Percentiles rank a stretch among this genome's conserved stretches.
Evolutionary conservation across 2,888 invertebrate genomes (phyloP).

Genomic region (Crocallis elinguaria): DNA sequence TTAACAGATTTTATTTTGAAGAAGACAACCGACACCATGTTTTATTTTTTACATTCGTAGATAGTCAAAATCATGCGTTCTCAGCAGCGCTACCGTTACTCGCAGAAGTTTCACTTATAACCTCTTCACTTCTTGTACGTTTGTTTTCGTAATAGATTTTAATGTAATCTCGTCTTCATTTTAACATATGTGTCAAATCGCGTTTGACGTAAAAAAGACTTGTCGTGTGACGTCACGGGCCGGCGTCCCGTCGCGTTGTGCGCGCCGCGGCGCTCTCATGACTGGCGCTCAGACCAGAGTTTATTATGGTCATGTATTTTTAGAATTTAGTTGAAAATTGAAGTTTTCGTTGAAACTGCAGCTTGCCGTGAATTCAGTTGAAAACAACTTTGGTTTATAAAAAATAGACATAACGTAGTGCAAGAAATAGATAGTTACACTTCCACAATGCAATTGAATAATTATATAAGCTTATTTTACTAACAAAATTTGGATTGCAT

Average conservation of each 20-base stretch:
- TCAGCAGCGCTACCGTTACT: neutral
- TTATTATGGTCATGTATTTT: constrained; percentile 69
- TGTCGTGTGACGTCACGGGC: constrained; percentile 25
- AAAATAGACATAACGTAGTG: neutral
- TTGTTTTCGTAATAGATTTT: neutral
- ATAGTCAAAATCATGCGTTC: neutral
- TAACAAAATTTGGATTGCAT: too few relatives aligned
- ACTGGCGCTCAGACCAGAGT: constrained; percentile 52
- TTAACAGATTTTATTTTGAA: constrained; percentile 4
- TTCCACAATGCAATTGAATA: too few relatives aligned
- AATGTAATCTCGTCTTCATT: neutral
- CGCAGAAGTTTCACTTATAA: neutral
- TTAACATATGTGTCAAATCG: constrained; percentile 22
- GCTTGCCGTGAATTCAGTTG: constrained; percentile 10
- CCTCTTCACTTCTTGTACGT: neutral
- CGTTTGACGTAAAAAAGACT: constrained; percentile 10
- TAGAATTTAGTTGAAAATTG: constrained; percentile 55
- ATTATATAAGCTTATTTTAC: too few relatives aligned
- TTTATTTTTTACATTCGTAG: neutral
- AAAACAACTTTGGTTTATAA: constrained; percentile 6
- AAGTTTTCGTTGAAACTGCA: constrained; percentile 33
- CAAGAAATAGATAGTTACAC: too few relatives aligned
- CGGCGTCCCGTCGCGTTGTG: constrained; percentile 37
- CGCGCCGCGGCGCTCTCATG: constrained; percentile 60
- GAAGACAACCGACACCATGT: neutral